These are phyloP conservation scores for Popillia japonica DNA, from an alignment of 1,140 invertebrate genomes.

Conservation along the genomic window DNA sequence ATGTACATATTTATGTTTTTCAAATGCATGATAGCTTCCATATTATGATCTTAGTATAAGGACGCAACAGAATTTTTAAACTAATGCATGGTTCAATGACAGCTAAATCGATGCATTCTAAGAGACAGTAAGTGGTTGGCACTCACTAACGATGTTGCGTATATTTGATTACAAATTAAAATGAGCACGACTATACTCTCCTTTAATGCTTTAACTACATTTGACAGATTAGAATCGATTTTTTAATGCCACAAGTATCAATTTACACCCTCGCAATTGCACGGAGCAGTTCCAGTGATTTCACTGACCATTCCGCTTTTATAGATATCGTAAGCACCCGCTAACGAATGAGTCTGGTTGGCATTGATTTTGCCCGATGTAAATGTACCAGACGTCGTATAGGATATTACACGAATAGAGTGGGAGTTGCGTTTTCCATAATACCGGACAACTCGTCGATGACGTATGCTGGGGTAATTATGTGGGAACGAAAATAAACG, in stretches of 20 bases:
- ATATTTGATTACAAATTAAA: too few species aligned
- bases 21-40: too few species aligned
- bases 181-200: too few species aligned
- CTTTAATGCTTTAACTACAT: too few species aligned
- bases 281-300: not conserved
- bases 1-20: too few species aligned
- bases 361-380: constrained; percentile 13
- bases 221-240: too few species aligned
- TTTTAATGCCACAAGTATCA: not conserved
- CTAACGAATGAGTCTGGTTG: not conserved
- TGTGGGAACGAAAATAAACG: not conserved
- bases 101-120: too few species aligned
- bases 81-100: too few species aligned
- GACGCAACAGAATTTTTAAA: too few species aligned
- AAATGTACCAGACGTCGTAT: not conserved
- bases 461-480: not conserved
- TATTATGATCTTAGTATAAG: too few species aligned
- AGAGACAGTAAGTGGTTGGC: too few species aligned
- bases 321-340: not conserved
- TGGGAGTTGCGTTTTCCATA: constrained; percentile 4
- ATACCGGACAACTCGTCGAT: not conserved
- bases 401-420: not conserved
- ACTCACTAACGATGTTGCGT: too few species aligned
- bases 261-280: not conserved
- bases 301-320: not conserved